Percentiles rank a stretch among this genome's conserved stretches.
Evolutionary conservation across 2,888 invertebrate species (phyloP).

Genomic region (Leptothorax acervorum): DNA sequence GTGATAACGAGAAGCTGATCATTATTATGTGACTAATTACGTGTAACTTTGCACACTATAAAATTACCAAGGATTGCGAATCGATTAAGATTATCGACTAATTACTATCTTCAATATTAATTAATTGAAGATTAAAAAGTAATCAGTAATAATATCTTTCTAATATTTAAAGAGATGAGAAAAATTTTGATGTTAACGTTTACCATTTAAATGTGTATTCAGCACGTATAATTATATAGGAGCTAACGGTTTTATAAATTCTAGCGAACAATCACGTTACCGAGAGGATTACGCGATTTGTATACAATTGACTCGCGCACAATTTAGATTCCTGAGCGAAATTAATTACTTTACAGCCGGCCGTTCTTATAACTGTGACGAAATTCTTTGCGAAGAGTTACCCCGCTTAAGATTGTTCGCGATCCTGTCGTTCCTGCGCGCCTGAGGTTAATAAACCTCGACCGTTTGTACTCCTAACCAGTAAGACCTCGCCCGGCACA

Average conservation of each 20-base stretch:
- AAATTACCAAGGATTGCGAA: neutral
- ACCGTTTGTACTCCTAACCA: constrained; percentile 31
- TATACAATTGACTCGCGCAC: constrained; percentile 7
- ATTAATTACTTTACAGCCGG: constrained; percentile 27
- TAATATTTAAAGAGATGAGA: no score
- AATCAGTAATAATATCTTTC: neutral
- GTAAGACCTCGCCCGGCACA: constrained; percentile 48
- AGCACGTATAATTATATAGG: neutral
- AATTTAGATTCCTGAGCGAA: constrained; percentile 7
- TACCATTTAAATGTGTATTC: neutral
- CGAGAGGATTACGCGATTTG: neutral
- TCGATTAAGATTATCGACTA: neutral
- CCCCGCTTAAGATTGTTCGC: constrained; percentile 36
- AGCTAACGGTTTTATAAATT: neutral
- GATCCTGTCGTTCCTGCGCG: constrained; percentile 44
- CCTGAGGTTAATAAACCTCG: constrained; percentile 52
- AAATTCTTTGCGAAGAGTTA: constrained; percentile 31
- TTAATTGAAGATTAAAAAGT: neutral
- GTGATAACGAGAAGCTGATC: neutral
- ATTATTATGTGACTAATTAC: neutral
- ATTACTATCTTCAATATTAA: neutral
- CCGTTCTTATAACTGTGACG: constrained; percentile 12
- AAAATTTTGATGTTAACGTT: neutral
- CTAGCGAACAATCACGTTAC: neutral
- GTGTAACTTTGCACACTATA: neutral